Conservation (phyloP, 1,140 invertebrate species). For the Cotesia vestalis region DNA sequence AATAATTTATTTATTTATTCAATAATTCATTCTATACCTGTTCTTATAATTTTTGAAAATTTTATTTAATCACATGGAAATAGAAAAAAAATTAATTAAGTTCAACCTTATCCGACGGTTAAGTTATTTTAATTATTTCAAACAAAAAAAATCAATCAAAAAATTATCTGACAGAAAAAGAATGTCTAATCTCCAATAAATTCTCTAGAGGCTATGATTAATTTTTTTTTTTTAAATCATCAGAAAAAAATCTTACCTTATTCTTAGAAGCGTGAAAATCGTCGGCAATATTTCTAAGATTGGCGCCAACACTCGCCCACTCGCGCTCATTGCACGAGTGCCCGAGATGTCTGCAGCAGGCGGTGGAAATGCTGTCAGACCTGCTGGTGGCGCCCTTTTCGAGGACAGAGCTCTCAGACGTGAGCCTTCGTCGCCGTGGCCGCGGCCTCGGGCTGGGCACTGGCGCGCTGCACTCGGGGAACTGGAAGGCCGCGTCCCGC, state of each 20-base stretch:
- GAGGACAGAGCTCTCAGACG: conserved; percentile 54
- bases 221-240: not conserved
- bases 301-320: conserved; percentile 61
- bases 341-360: conserved; percentile 47
- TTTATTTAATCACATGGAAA: too few relatives aligned
- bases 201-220: not conserved
- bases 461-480: conserved; percentile 60
- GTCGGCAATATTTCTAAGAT: conserved; percentile 63
- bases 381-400: conserved; percentile 43
- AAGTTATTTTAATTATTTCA: too few relatives aligned
- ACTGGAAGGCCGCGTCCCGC: conserved; percentile 62
- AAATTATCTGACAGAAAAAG: not conserved
- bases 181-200: not conserved
- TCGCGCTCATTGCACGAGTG: conserved; percentile 53
- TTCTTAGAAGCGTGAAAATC: conserved; percentile 63
- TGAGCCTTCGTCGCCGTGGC: conserved; percentile 59
- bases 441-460: conserved; percentile 62
- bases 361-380: conserved; percentile 41
- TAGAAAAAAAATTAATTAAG: too few relatives aligned
- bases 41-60: too few relatives aligned
- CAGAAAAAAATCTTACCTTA: conserved; percentile 52
- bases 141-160: not conserved
- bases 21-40: too few relatives aligned
- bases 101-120: too few relatives aligned
- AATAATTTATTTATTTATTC: too few relatives aligned